Base-by-base conservation (phyloP, 2,888 invertebrate species). In the Congeria kusceri region DNA sequence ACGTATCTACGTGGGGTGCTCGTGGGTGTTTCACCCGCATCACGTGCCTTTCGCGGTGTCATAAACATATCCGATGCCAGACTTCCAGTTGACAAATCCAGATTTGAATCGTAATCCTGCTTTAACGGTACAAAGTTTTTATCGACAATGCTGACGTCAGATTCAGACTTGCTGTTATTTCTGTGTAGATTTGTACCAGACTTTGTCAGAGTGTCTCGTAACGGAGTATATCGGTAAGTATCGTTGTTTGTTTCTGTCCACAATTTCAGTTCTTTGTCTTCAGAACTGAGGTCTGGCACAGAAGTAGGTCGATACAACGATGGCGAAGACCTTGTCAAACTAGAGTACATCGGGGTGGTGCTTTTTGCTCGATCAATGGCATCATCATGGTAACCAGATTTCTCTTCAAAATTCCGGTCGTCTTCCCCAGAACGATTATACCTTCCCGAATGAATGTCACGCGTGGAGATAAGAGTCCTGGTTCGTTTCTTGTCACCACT, bases 21-120 rank as follows among this genome's bases (percentile, higher is more conserved):
- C 13, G 78, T 76, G 1, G 79, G 81, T 3, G 84, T 83, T 72
- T 87, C 87, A 0, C 87, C 87, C n/a, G 87, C 87, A 65, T 87
- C 87, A 2, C 77, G 74, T 1, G 53, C 9, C 63, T 72, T 75
- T 44, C 84, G 56, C 47, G 63, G 77, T 13, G 81, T 77, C 25
- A 75, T 49, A 18, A 84, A 78, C 56, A 80, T 78, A 77, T 87
- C 87, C 3, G 80, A 80, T 25, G 72, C 70, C 58, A 80, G 70
- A 57, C 82, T 77, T 53, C 76, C 82, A 3, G 75, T 75, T 3
- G 78, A 82, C 9, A 76, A 68, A 62, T 77, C 77, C 49, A 78
- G 71, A 46, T 82, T 82, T 15, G 75, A 77, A 47, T 75, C 74
- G 66, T 82, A 70, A 18, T 77, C 74, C 5, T 53, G 63, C 62